Evolutionary conservation across 2,888 invertebrate genomes (phyloP), one percentile per base, ranked within the genome.

Genomic region (Synanthedon vespiformis): DNA sequence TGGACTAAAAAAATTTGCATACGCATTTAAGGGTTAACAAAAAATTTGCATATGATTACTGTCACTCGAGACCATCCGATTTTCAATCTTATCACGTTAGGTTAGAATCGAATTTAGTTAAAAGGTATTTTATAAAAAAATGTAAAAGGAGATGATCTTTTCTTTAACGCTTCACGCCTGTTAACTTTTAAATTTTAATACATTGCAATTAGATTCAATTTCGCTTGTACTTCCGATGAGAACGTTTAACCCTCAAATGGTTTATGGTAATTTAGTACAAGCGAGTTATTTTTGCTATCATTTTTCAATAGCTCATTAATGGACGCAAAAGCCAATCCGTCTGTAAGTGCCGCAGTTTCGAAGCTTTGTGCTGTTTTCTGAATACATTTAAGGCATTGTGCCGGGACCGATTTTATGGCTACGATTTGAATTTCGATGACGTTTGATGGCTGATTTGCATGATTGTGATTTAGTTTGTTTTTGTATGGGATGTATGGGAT

Each of bases 231-330:
- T 12, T 40, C 44, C 44, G 44, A 44, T 14, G 50, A 40, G 49
- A 57, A 40, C 55, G 60, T 68, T 64, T 67, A 72, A 75, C 82
- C 85, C 80, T 66, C 62, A 74, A 80, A 77, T 76, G 75, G 73
- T 65, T 79, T 84, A 85, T 85, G 85, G 72, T 80, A 86, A 85
- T 86, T 81, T 63, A 53, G 53, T 55, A 69, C 61, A 70, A 63
- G 65, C 67, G 79, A 80, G 82, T 80, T 77, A 84, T 83, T 83
- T 85, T 82, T 78, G 77, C 80, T 79, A 86, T 87, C 86, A 87
- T 87, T 86, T 86, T 87, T 87, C 87, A 86, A 87, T 86, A 84
- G 86, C 81, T 86, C 83, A 86, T 87, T 86, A 86, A 74, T 73
- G 67, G 64, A 61, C 61, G 67, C 70, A 66, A 69, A 70, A 73